These are phyloP conservation scores for Epinotia nisella DNA, from an alignment of 2,888 invertebrate species.

Conservation along the genomic window DNA sequence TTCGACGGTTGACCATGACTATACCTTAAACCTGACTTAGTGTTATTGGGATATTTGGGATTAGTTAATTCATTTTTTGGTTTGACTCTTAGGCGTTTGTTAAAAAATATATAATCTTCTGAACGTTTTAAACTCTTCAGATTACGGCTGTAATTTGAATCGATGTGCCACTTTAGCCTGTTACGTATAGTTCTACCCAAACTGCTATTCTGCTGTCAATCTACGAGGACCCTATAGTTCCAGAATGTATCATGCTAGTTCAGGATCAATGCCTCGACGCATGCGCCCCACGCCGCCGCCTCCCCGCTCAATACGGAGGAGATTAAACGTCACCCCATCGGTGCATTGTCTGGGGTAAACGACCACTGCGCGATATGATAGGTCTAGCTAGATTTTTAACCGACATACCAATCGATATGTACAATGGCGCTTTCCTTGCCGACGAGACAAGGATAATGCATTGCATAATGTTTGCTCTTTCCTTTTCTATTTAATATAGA, in stretches of 20 bases:
- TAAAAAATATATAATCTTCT: no score
- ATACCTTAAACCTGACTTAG: no score
- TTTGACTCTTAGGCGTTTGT: no score
- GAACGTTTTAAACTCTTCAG: no score
- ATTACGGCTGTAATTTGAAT: background rate
- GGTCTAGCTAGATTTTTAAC: slow-evolving; percentile 67
- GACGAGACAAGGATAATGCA: background rate
- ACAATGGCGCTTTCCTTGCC: background rate
- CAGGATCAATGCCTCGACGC: slow-evolving; percentile 39
- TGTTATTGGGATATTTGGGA: no score
- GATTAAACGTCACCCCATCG: slow-evolving; percentile 69
- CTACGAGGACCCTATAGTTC: slow-evolving; percentile 29
- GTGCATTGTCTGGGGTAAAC: slow-evolving; percentile 70
- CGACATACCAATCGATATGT: slow-evolving; percentile 2
- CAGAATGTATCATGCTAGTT: slow-evolving; percentile 26
- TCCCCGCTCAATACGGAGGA: slow-evolving; percentile 61
- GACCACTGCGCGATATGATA: slow-evolving; percentile 77
- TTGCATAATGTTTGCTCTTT: background rate
- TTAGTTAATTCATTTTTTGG: no score
- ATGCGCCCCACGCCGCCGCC: slow-evolving; percentile 59
- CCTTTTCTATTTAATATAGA: background rate
- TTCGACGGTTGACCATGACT: no score
- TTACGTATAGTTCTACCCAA: background rate
- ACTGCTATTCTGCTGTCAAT: slow-evolving; percentile 2
- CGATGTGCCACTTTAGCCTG: background rate